A percentile compares a stretch with the other conserved stretches of the same genome.
These are phyloP conservation scores for Battus philenor DNA, from an alignment of 1,140 invertebrate genomes.

Conservation along the genomic window DNA sequence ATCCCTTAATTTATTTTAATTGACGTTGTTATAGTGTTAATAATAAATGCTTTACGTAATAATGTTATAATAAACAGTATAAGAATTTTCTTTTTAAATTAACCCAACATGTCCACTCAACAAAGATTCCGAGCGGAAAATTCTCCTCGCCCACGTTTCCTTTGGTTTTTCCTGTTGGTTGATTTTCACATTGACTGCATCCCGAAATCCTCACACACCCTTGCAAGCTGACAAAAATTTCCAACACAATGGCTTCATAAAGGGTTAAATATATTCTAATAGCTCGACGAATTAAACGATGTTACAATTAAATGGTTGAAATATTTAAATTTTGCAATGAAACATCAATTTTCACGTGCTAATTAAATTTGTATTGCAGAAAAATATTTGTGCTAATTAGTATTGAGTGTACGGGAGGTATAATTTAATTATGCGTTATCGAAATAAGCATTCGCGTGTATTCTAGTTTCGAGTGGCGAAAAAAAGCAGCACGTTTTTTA, in stretches of 20 bases:
- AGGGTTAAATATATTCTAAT: background rate
- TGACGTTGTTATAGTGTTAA: too few relatives aligned
- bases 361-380: background rate
- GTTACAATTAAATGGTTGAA: constrained; percentile 7
- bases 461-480: constrained; percentile 18
- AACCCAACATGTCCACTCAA: constrained; percentile 41
- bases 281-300: background rate
- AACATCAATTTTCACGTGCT: background rate
- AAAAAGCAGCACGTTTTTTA: constrained; percentile 24
- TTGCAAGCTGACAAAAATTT: constrained; percentile 45
- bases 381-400: background rate
- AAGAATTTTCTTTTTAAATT: too few relatives aligned
- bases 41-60: too few relatives aligned
- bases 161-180: constrained; percentile 51
- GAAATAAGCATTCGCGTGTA: constrained; percentile 8
- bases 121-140: constrained; percentile 34
- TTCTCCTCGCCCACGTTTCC: constrained; percentile 47
- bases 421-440: constrained; percentile 6
- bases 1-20: too few relatives aligned
- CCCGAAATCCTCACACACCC: constrained; percentile 27
- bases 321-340: background rate
- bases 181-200: constrained; percentile 39
- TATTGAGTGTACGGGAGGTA: constrained; percentile 13
- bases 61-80: too few relatives aligned
- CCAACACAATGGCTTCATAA: constrained; percentile 46